Evolutionary conservation across 64 coral and sea anemone species (phyloP), one percentile per base, ranked within the genome.

Genomic region (Pocillopora verrucosa): DNA sequence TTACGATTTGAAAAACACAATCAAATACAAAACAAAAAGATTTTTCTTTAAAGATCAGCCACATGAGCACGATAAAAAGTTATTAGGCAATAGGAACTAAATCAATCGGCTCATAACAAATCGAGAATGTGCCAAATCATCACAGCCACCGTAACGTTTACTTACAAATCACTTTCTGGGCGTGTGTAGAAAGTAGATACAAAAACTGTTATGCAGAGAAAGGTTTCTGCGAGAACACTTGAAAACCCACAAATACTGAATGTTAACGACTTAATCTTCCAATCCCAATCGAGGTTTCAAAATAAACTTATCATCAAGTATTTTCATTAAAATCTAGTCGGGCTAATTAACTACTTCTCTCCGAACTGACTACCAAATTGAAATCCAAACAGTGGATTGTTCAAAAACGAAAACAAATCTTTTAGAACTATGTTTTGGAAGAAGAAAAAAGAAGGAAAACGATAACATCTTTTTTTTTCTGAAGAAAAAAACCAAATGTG

Each of bases 331-430:
- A 59, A 60, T 26, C 13, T n/a, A 56, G 22, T 5, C 7, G 26
- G 9, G 26, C 13, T 13, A 64, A 63, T 81, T 36, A 36, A 30
- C 24, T 26, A 62, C 79, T 9, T 14, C 26, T 81, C 79, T 7
- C 62, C 35, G 17, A 81, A 35, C 30, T 60, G 79, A 81, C 79
- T 35, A 30, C 12, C 14, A 64, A 61, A 81, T 34, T 63, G 79
- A 19, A 81, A 37, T 20, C 37, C n/a, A 86, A 73, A 60, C 83
- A 83, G 58, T 22, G 30, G 15, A 87, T 73, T 72, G 72, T 56
- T 70, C 38, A 34, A 13, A 69, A 87, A 69, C n/a, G 20, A 75
- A 72, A 87, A 70, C 84, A 70, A 74, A 36, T 17, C 34, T 5
- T 3, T 58, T 22, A 20, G 69, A 56, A 60, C 16, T 2, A 1